These are phyloP conservation scores for Ectemnius cavifrons DNA, from an alignment of 2,888 invertebrate genomes.

Conservation along the genomic window DNA sequence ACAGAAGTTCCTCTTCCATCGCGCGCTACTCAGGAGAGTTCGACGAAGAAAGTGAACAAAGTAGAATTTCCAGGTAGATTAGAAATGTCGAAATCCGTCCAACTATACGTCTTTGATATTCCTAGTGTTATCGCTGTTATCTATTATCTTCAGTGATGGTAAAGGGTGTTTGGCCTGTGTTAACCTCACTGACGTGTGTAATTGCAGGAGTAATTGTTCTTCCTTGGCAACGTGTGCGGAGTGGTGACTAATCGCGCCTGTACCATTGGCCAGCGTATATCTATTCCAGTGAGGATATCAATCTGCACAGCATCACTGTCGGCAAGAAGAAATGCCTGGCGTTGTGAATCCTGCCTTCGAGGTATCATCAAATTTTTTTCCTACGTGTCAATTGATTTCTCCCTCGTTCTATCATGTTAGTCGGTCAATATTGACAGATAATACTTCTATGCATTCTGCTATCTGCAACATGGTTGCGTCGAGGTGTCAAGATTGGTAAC, in stretches of 20 bases:
- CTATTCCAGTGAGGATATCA: constrained; percentile 10
- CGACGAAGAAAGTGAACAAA: too few relatives aligned
- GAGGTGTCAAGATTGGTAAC: too few relatives aligned
- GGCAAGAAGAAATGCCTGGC: constrained; percentile 37
- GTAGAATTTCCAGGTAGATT: not conserved
- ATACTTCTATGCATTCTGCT: too few relatives aligned
- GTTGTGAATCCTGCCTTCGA: constrained; percentile 37
- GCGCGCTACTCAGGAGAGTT: too few relatives aligned
- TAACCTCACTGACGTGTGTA: not conserved
- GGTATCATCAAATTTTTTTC: constrained; percentile 28
- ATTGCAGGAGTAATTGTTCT: constrained; percentile 27
- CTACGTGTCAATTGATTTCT: not conserved
- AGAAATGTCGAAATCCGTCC: not conserved
- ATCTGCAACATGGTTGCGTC: too few relatives aligned
- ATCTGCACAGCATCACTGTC: not conserved
- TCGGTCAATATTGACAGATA: too few relatives aligned
- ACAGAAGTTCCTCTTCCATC: too few relatives aligned
- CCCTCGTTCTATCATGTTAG: too few relatives aligned
- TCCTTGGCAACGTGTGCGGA: constrained; percentile 10
- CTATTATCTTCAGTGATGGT: constrained; percentile 5
- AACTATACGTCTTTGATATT: not conserved
- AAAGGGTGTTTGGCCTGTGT: too few relatives aligned
- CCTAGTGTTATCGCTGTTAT: constrained; percentile 47
- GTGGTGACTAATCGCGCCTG: not conserved
- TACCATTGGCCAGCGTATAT: constrained; percentile 12